Conservation (phyloP, 37 sponge, comb jelly and placozoan genomes). For the Spongilla lacustris region DNA sequence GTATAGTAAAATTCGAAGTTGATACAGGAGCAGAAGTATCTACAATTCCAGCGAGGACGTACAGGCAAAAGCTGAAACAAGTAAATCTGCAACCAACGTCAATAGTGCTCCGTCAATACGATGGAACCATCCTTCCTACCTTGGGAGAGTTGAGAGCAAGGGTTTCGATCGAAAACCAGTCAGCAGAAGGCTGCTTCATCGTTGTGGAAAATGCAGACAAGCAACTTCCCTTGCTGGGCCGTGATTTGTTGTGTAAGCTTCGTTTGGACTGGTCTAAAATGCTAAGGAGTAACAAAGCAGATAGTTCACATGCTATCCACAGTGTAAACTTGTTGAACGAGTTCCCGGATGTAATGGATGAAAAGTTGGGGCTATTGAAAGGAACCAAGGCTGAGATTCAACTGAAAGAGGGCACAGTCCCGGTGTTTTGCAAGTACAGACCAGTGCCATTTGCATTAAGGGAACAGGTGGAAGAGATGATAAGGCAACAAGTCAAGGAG, state of each 20-base stretch:
- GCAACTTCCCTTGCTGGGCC: not conserved
- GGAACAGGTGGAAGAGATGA: constrained; percentile 5
- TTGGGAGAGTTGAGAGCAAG: constrained; percentile 8
- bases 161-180: not conserved
- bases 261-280: too few relatives aligned
- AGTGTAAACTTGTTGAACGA: not conserved
- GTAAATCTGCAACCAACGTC: not conserved
- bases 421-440: not conserved
- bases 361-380: not conserved
- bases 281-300: too few relatives aligned
- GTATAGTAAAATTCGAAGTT: not conserved
- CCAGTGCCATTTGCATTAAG: constrained; percentile 30
- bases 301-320: not conserved
- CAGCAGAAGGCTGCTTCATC: not conserved
- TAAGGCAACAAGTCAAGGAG: not conserved
- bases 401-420: not conserved
- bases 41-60: not conserved
- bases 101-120: constrained; percentile 6
- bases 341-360: not conserved
- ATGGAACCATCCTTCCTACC: constrained; percentile 7
- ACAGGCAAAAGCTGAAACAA: too few relatives aligned
- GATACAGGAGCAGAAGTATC: constrained; percentile 18
- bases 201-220: constrained; percentile 8
- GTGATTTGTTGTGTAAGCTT: too few relatives aligned
- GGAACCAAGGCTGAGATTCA: not conserved